Evolutionary conservation across 1,140 invertebrate species (phyloP).

Genomic region (Drosophila gunungcola): DNA sequence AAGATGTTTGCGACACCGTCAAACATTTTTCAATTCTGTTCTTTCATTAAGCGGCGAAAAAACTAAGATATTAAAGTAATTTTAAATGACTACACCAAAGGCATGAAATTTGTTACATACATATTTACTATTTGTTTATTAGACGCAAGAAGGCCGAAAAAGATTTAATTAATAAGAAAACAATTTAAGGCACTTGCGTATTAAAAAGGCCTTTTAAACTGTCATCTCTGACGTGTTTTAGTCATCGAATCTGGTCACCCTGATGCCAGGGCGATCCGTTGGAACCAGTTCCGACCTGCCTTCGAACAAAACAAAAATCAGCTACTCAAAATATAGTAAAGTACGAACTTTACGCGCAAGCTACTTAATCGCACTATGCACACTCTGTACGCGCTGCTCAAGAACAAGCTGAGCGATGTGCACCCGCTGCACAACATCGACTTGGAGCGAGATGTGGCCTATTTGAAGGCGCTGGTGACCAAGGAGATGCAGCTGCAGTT

Average conservation of each 20-base stretch:
- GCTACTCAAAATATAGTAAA: not conserved
- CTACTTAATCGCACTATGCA: conserved; percentile 33
- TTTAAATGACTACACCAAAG: no score
- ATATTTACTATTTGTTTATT: no score
- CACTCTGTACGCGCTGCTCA: conserved; percentile 71
- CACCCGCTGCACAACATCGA: conserved; percentile 73
- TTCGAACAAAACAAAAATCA: conserved; percentile 24
- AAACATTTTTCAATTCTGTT: no score
- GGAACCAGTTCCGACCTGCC: conserved; percentile 17
- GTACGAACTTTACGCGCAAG: conserved; percentile 9
- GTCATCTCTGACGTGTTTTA: no score
- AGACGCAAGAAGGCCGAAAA: no score
- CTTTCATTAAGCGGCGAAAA: no score
- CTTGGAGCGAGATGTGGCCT: conserved; percentile 62
- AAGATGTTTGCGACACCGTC: no score
- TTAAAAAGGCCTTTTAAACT: no score
- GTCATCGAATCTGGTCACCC: not conserved
- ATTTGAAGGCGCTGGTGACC: conserved; percentile 66
- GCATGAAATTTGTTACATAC: no score
- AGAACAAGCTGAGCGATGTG: conserved; percentile 74
- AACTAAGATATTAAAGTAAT: no score
- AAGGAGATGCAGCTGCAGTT: conserved; percentile 68
- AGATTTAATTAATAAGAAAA: no score
- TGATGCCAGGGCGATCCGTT: not conserved
- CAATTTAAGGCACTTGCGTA: no score